A percentile compares a stretch with the other conserved stretches of the same genome.
These are phyloP conservation scores for Bombus fervidus DNA, from an alignment of 1,140 invertebrate species.

Conservation along the genomic window DNA sequence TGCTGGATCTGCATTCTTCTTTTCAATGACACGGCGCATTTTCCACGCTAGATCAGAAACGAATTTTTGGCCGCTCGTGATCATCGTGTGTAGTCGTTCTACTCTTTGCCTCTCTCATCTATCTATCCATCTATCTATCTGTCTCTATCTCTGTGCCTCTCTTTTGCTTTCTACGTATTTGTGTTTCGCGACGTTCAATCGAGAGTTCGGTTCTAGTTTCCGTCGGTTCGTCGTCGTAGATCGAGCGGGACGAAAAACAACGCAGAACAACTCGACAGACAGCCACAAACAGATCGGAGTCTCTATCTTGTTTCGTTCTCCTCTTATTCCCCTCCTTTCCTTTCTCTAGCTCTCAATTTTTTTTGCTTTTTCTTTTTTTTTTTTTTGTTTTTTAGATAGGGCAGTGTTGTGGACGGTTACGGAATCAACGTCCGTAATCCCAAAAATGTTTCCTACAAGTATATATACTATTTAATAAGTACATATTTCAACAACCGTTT, in stretches of 20 bases:
- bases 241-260: background rate
- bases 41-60: background rate
- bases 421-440: conserved; percentile 78
- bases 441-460: conserved; percentile 79
- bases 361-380: conserved; percentile 44
- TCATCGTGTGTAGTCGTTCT: background rate
- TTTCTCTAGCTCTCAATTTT: background rate
- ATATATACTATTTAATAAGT: conserved; percentile 80
- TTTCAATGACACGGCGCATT: background rate
- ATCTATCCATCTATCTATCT: too few relatives aligned
- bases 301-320: background rate
- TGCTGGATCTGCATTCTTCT: background rate
- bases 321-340: background rate
- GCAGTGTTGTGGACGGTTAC: conserved; percentile 81
- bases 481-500: conserved; percentile 80
- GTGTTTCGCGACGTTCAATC: background rate
- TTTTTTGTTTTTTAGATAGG: conserved; percentile 69
- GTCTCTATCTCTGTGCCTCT: too few relatives aligned
- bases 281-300: background rate
- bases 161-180: too few relatives aligned
- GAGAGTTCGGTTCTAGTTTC: background rate
- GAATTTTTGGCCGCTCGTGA: background rate
- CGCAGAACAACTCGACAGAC: background rate
- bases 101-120: too few relatives aligned
- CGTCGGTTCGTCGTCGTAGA: background rate